Evolutionary conservation across 2,797 vertebrate genomes (phyloP), one percentile per base, ranked within the genome.

Genomic region (Falco novaeseelandiae): DNA sequence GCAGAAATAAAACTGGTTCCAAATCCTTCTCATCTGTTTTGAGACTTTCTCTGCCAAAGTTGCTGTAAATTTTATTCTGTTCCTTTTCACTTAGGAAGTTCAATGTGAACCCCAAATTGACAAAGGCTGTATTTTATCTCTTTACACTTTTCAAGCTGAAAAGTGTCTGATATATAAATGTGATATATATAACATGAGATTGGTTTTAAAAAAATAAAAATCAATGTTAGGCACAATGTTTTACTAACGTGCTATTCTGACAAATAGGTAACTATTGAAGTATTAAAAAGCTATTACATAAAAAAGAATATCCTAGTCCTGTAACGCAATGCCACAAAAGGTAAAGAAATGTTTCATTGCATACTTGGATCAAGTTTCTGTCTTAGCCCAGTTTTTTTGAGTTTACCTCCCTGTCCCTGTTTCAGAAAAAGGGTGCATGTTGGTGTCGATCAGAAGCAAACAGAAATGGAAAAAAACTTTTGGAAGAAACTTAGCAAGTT

Each of bases 171-270:
- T 83, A n/a, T 40, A 65, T 93, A 57, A 66, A 76, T 58, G 26
- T 87, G n/a, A n/a, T 92, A 52, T 26, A 55, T 70, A 20, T 52
- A 93, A 62, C 32, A 19, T n/a, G n/a, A 44, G 42, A 44, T 44
- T 19, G 42, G 7, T 44, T 44, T 44, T 16, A 42, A 44, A 44
- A 44, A 44, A 44, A 44, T 44, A 44, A 44, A 44, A 44, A 19
- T 44, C 17, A 18, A 19, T 44, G 42, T 44, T 44, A 44, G 42
- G 42, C 17, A 44, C 42, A 19, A 19, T 77, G 34, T 92, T 90
- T 90, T 71, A 92, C 32, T 92, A 82, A 89, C 14, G 52, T 93
- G 78, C 61, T 71, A 54, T 86, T 80, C 55, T 93, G 78, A 78
- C 58, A 94, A 95, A 93, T 83, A 90, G 78, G 32, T 52, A 81